Percentiles rank a stretch among this genome's conserved stretches.
Evolutionary conservation across 2,888 invertebrate species (phyloP).

Genomic region (Mycalesis mineus): DNA sequence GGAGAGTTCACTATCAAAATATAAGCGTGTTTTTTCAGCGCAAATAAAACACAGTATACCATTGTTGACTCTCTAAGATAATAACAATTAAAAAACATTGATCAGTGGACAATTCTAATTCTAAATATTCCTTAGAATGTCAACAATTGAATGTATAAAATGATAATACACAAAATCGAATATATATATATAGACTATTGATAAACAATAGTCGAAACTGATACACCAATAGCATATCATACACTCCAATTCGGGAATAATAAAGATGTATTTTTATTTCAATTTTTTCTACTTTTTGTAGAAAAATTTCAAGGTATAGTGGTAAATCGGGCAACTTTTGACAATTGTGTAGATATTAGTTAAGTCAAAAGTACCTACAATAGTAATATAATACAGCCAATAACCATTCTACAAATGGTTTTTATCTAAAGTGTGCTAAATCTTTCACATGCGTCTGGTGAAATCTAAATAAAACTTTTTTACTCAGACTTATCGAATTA

Average conservation of each 20-base stretch:
- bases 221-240: background rate
- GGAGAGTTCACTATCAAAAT: conserved; percentile 13
- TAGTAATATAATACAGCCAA: conserved; percentile 17
- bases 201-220: background rate
- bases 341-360: conserved; percentile 8
- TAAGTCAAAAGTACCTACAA: conserved; percentile 19
- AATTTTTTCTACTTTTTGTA: conserved; percentile 27
- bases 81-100: no score
- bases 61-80: conserved; percentile 11
- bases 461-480: conserved; percentile 43
- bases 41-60: conserved; percentile 4
- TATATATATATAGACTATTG: background rate
- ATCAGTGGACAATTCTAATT: background rate
- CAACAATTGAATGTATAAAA: conserved; percentile 4
- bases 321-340: conserved; percentile 10
- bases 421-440: conserved; percentile 43
- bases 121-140: conserved; percentile 1
- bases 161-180: background rate
- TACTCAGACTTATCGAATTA: conserved; percentile 44
- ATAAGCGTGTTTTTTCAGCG: conserved; percentile 18
- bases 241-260: background rate
- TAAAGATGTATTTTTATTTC: background rate
- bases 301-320: conserved; percentile 20
- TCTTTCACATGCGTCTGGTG: conserved; percentile 55
- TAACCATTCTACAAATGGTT: conserved; percentile 46